Evolutionary conservation across 2,113 vertebrate species (phyloP).

Genomic region (Loxodonta africana): DNA sequence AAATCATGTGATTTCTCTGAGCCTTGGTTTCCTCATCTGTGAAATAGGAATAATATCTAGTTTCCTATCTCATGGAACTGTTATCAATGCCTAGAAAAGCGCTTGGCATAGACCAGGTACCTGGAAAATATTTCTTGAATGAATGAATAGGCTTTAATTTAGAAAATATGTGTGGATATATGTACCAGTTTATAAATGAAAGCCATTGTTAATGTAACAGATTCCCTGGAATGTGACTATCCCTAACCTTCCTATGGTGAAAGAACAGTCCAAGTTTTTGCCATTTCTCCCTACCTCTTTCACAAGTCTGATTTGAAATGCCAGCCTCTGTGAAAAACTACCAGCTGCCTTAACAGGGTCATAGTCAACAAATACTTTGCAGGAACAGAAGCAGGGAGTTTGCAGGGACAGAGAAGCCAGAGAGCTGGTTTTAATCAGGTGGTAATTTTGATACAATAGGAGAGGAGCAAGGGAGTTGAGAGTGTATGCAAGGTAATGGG

Average conservation of each 20-base stretch:
- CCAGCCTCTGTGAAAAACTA: neutral
- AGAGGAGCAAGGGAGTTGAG: too few relatives aligned
- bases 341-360: neutral
- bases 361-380: neutral
- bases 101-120: neutral
- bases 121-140: neutral
- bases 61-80: neutral
- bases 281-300: neutral
- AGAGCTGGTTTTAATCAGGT: too few relatives aligned
- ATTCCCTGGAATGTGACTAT: neutral
- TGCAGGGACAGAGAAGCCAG: neutral
- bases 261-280: neutral
- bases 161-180: neutral
- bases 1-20: neutral
- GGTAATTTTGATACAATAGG: too few relatives aligned
- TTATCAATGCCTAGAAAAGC: neutral
- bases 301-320: neutral
- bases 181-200: neutral
- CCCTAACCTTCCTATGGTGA: neutral
- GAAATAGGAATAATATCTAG: neutral
- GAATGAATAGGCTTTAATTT: constrained; percentile 11
- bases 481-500: too few relatives aligned
- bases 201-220: neutral
- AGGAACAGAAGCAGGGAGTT: neutral
- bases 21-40: neutral